Base-by-base conservation (phyloP, 2,888 invertebrate species). In the Acanthosepion pharaonis region DNA sequence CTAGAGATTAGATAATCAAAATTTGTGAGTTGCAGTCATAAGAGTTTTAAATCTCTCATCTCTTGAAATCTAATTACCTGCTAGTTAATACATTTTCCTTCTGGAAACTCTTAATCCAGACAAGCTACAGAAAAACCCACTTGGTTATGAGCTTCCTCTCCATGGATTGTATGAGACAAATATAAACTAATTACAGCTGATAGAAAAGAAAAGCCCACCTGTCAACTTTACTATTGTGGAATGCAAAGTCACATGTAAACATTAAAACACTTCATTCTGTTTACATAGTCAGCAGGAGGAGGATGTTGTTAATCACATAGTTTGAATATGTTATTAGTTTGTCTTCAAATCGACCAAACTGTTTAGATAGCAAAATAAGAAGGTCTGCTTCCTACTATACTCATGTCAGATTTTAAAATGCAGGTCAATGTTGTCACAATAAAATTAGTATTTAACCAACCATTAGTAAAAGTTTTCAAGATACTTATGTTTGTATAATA, bases 151-250 rank as follows among this genome's bases (percentile, higher is more conserved):
- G 78, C n/a, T 78, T 78, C 78, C 78, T 28, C 78, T 78, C 18
- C n/a, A 15, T 78, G 15, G 78, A 59, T 78, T 78, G 15, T 33
- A 78, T 11, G 78, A n/a, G 78, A 78, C 78, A 78, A 78, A 78
- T 78, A 78, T 78, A 78, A 78, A 78, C 78, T 78, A 78, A 78
- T 78, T 78, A 78, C 78, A 33, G 78, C n/a, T 78, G 78, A 78
- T n/a, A 78, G 78, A 78, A 78, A 78, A 78, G 78, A n/a, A 78
- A 78, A 78, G n/a, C 78, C 78, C 78, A 78, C 78, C 78, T 78
- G 78, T 78, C 78, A 78, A n/a, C 78, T 78, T 78, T 78, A n/a
- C n/a, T 78, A 78, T 78, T 78, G 78, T 78, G 78, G 78, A 78
- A 78, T 78, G 78, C 78, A 78, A n/a, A n/a, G 33, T 78, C 78